A percentile compares a stretch with the other conserved stretches of the same genome.
These are phyloP conservation scores for Megatriorchis doriae DNA, from an alignment of 2,113 vertebrate genomes.

Conservation along the genomic window DNA sequence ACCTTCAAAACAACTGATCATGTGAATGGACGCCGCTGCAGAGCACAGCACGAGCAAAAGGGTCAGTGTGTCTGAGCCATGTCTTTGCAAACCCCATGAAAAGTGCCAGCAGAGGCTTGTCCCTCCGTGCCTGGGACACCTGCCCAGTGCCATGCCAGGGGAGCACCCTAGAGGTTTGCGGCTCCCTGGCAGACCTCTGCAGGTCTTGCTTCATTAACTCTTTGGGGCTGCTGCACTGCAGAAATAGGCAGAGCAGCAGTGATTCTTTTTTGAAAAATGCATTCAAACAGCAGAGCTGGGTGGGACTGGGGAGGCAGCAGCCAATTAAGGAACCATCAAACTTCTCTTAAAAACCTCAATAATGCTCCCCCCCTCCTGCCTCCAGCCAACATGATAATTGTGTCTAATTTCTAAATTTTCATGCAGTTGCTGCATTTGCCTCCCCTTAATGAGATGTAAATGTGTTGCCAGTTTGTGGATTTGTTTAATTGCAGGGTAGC, in stretches of 20 bases:
- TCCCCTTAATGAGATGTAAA: conserved; percentile 78
- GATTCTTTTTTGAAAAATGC: not conserved
- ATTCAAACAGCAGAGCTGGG: not conserved
- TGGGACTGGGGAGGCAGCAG: conserved; percentile 35
- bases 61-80: not conserved
- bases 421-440: conserved; percentile 72
- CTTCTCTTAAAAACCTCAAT: conserved; percentile 51
- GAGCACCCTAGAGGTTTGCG: not conserved
- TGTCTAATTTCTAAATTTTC: conserved; percentile 78
- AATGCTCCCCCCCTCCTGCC: conserved; percentile 23
- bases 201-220: not conserved
- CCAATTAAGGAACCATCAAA: conserved; percentile 58
- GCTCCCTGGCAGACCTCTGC: not conserved
- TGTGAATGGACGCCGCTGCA: not conserved
- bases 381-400: conserved; percentile 73
- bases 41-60: not conserved
- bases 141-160: not conserved
- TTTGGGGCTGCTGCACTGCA: not conserved
- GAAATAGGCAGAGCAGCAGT: not conserved
- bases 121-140: not conserved
- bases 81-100: accelerated
- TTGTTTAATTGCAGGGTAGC: conserved; percentile 79
- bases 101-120: not conserved
- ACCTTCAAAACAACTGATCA: not conserved
- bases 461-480: conserved; percentile 71